Conservation (phyloP, 1,140 invertebrate genomes). For the Diploscapter pachys region DNA sequence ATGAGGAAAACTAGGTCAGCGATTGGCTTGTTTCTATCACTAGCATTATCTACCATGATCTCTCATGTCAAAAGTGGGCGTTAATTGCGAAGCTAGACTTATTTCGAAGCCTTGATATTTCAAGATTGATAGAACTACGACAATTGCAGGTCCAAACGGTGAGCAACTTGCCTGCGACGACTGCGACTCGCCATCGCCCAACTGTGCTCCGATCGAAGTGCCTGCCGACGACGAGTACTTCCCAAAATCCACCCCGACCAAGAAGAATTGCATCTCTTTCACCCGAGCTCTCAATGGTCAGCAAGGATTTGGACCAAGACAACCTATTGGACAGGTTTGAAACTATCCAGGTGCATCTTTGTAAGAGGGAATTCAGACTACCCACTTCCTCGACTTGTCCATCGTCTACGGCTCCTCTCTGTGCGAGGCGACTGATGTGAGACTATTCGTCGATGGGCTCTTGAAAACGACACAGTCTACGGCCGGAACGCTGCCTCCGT, state of each 20-base stretch:
- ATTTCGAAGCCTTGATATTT: too few species aligned
- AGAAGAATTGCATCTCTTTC: slow-evolving; percentile 26
- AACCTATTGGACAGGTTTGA: slow-evolving; percentile 31
- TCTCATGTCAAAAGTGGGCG: too few species aligned
- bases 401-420: slow-evolving; percentile 14
- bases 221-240: slow-evolving; percentile 28
- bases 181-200: slow-evolving; percentile 16
- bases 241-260: too few species aligned
- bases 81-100: too few species aligned
- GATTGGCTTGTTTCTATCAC: too few species aligned
- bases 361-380: too few species aligned
- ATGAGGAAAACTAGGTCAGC: too few species aligned
- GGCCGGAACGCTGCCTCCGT: too few species aligned
- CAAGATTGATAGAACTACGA: too few species aligned
- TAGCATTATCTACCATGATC: too few species aligned
- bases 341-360: too few species aligned
- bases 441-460: slow-evolving; percentile 6
- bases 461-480: too few species aligned
- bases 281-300: slow-evolving; percentile 32
- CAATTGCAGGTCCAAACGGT: slow-evolving; percentile 27
- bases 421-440: slow-evolving; percentile 9
- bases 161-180: slow-evolving; percentile 22
- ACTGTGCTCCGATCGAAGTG: slow-evolving; percentile 31
- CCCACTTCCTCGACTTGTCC: slow-evolving; percentile 23
- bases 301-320: slow-evolving; percentile 22